Percentiles rank a stretch among this genome's conserved stretches.
phyloP scores from a whole-genome alignment of 2,888 invertebrate species.

The Ypsolopha scabrella region DNA sequence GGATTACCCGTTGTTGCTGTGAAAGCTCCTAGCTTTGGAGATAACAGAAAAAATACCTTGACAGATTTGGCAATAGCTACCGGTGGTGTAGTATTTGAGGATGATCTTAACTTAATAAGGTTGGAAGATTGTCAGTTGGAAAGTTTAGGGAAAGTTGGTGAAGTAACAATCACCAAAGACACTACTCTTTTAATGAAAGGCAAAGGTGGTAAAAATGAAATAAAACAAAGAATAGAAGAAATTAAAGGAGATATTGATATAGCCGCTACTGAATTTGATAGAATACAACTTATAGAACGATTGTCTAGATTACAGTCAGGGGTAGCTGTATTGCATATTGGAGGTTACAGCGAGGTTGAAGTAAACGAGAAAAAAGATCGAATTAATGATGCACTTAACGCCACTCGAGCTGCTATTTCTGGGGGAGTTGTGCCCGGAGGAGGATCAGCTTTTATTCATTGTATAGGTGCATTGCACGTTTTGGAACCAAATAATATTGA shows the following conservation, averaged over 20 bases:
- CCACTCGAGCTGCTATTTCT: slow-evolving; percentile 93
- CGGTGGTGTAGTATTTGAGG: slow-evolving; percentile 93
- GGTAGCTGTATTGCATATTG: slow-evolving; percentile 81
- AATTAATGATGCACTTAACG: slow-evolving; percentile 94
- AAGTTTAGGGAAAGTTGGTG: slow-evolving; percentile 88
- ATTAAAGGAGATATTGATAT: slow-evolving; percentile 85
- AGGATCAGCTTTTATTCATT: slow-evolving; percentile 88
- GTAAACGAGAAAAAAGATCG: slow-evolving; percentile 97
- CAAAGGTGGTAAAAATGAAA: slow-evolving; percentile 81
- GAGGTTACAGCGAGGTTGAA: slow-evolving; percentile 90
- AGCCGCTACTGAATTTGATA: slow-evolving; percentile 89
- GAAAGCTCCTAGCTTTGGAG: slow-evolving; percentile 96
- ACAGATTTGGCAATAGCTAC: slow-evolving; percentile 93
- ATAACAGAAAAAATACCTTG: slow-evolving; percentile 89
- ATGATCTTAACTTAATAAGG: slow-evolving; percentile 88
- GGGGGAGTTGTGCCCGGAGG: slow-evolving; percentile 98
- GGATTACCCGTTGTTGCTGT: slow-evolving; percentile 94
- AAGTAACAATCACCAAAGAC: slow-evolving; percentile 93
- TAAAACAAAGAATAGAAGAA: slow-evolving; percentile 82
- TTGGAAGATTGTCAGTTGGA: slow-evolving; percentile 86
- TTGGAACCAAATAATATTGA: slow-evolving; percentile 78
- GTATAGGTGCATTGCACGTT: slow-evolving; percentile 76
- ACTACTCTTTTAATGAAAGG: slow-evolving; percentile 79
- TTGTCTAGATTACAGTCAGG: slow-evolving; percentile 88
- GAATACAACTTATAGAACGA: slow-evolving; percentile 89